Conservation (phyloP, 1,140 invertebrate species). For the Triops cancriformis region DNA sequence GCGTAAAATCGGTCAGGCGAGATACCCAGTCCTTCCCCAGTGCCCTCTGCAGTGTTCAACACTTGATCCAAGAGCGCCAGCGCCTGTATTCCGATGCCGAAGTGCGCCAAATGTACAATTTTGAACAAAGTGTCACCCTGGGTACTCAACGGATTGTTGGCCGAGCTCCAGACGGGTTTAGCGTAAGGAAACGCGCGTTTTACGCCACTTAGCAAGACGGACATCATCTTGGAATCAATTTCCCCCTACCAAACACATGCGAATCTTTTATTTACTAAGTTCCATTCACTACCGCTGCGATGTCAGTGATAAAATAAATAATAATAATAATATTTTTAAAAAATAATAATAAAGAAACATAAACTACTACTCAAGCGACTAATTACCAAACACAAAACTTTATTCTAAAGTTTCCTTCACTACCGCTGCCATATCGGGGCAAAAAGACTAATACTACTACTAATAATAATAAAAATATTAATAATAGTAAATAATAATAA, state of each 20-base stretch:
- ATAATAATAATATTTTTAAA: too few species aligned
- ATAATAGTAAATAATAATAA: too few species aligned
- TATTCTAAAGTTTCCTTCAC: too few species aligned
- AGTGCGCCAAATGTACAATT: slow-evolving; percentile 72
- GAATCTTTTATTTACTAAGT: too few species aligned
- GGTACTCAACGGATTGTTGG: slow-evolving; percentile 45
- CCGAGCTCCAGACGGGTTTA: slow-evolving; percentile 46
- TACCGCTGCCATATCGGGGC: too few species aligned
- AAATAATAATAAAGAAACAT: too few species aligned
- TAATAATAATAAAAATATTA: too few species aligned
- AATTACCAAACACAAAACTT: too few species aligned
- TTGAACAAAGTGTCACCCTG: slow-evolving; percentile 80
- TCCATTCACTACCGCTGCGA: too few species aligned
- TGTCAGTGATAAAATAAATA: too few species aligned
- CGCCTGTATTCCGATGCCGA: slow-evolving; percentile 78
- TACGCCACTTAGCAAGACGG: slow-evolving; percentile 75
- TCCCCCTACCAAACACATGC: slow-evolving; percentile 55
- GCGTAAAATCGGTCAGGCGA: slow-evolving; percentile 64
- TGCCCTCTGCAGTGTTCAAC: slow-evolving; percentile 46
- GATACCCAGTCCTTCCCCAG: slow-evolving; percentile 21
- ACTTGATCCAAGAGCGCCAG: slow-evolving; percentile 77
- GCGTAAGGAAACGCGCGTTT: slow-evolving; percentile 77
- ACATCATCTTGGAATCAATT: slow-evolving; percentile 85
- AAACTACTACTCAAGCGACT: too few species aligned
- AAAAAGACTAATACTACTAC: too few species aligned